phyloP scores from a whole-genome alignment of 2,797 vertebrate genomes.

The Falco berigora region DNA sequence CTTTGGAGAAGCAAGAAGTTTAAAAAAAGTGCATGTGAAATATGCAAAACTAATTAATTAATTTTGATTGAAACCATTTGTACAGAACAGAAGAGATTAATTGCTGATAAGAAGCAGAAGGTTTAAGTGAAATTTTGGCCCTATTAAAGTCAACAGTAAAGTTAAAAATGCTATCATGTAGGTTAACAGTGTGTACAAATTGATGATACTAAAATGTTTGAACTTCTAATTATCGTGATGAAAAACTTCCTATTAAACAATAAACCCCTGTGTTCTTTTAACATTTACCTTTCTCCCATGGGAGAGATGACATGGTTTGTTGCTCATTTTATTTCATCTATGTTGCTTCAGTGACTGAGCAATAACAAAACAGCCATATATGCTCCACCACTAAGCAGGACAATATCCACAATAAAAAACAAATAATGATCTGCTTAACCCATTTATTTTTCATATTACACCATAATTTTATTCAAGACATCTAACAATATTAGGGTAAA shows the following conservation, averaged over 20 bases:
- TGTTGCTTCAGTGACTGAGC: constrained; percentile 36
- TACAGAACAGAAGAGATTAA: not conserved
- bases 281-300: constrained; percentile 51
- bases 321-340: constrained; percentile 48
- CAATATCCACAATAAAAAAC: not conserved
- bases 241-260: constrained; percentile 56
- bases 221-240: constrained; percentile 59
- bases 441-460: not conserved
- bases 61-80: not conserved
- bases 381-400: not conserved
- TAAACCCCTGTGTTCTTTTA: constrained; percentile 53
- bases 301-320: constrained; percentile 57
- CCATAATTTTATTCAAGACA: not conserved
- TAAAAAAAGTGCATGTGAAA: not conserved
- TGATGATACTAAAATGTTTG: constrained; percentile 34
- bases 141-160: constrained; percentile 11
- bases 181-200: constrained; percentile 45
- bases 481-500: not conserved
- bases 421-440: not conserved
- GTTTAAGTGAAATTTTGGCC: constrained; percentile 8
- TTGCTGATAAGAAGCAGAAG: constrained; percentile 6
- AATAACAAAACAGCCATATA: constrained; percentile 12
- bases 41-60: not conserved
- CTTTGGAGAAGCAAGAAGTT: not conserved
- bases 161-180: not conserved